Conservation (phyloP, 37 sponge, comb jelly and placozoan genomes). For the Beroe forskalii region DNA sequence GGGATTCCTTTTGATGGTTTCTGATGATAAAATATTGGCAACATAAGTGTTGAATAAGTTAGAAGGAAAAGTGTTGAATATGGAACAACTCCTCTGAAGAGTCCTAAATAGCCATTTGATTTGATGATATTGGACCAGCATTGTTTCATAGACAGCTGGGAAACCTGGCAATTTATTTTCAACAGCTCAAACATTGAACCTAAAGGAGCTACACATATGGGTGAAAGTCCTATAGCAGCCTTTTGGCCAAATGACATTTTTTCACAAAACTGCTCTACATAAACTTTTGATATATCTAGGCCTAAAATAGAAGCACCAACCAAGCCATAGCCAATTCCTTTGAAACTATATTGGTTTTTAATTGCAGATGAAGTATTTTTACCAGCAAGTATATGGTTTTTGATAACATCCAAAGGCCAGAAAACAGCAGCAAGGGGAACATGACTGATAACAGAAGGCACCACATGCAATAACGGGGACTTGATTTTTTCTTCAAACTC, state of each 20-base stretch:
- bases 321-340: conserved; percentile 41
- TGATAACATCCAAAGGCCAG: conserved; percentile 47
- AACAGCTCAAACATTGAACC: background rate
- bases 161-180: conserved; percentile 21
- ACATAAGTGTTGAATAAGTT: background rate
- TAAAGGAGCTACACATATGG: background rate
- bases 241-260: background rate
- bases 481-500: conserved; percentile 32
- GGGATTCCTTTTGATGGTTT: conserved; percentile 2
- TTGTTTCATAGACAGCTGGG: conserved; percentile 24
- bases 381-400: conserved; percentile 41
- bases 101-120: conserved; percentile 14
- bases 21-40: background rate
- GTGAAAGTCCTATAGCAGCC: background rate
- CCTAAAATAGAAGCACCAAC: conserved; percentile 9
- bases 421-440: background rate
- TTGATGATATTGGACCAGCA: background rate
- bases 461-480: background rate
- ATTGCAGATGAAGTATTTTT: background rate
- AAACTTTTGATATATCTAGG: background rate
- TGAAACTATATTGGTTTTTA: background rate
- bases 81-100: conserved; percentile 40
- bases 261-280: background rate
- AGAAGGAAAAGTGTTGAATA: background rate
- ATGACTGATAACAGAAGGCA: background rate